These are phyloP conservation scores for Hypanus sabinus DNA, from an alignment of 2,113 vertebrate species.

Conservation along the genomic window DNA sequence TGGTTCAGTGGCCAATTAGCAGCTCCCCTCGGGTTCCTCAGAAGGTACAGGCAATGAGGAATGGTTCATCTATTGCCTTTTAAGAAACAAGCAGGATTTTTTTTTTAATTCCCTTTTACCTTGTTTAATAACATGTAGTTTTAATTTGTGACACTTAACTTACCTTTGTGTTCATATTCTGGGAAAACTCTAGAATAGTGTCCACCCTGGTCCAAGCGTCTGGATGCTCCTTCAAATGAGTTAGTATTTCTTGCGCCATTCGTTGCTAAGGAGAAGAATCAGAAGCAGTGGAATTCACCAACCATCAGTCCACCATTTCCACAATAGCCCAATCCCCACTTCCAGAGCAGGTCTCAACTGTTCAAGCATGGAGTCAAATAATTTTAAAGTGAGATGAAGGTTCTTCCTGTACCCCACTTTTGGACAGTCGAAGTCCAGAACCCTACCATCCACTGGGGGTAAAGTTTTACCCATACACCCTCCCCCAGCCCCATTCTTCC, in stretches of 20 bases:
- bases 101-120: not conserved
- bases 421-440: too few relatives aligned
- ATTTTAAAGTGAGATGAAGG: too few relatives aligned
- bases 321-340: too few relatives aligned
- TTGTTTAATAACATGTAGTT: not conserved
- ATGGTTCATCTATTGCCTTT: too few relatives aligned
- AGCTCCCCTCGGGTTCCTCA: not conserved
- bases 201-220: constrained; percentile 97
- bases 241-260: constrained; percentile 94
- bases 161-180: constrained; percentile 99
- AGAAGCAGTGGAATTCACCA: not conserved
- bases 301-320: not conserved
- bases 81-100: not conserved
- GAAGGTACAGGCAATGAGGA: not conserved
- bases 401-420: too few relatives aligned
- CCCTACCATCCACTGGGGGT: too few relatives aligned
- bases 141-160: constrained; percentile 41
- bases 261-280: constrained; percentile 70
- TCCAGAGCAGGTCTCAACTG: too few relatives aligned
- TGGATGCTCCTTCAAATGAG: constrained; percentile 94
- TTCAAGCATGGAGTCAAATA: too few relatives aligned
- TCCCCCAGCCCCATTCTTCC: too few relatives aligned
- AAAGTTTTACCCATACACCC: too few relatives aligned
- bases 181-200: constrained; percentile 97
- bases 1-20: not conserved